A percentile compares a stretch with the other conserved stretches of the same genome.
Evolutionary conservation across 2,797 vertebrate species (phyloP).

Genomic region (Salarias fasciatus): DNA sequence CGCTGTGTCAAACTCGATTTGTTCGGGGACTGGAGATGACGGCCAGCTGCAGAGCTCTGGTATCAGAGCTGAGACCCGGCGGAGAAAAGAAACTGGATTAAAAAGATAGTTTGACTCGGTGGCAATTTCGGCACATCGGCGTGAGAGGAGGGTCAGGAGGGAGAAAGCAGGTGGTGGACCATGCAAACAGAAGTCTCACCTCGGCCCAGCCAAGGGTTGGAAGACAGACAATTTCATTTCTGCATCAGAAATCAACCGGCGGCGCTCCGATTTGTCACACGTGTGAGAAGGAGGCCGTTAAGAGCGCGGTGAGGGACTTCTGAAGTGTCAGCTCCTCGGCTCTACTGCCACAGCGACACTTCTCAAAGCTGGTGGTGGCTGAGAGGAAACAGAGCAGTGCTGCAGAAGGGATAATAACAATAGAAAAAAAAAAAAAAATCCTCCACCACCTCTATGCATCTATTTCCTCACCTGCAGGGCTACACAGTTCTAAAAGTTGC

Average conservation of each 20-base stretch:
- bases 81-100: constrained; percentile 9
- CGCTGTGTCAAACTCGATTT: constrained; percentile 56
- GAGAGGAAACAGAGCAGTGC: constrained; percentile 28
- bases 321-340: constrained; percentile 63
- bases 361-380: constrained; percentile 34
- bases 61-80: constrained; percentile 39
- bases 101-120: constrained; percentile 17
- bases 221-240: constrained; percentile 33
- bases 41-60: constrained; percentile 42
- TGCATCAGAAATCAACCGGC: constrained; percentile 44
- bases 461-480: constrained; percentile 43
- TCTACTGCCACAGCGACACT: constrained; percentile 53
- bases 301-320: constrained; percentile 48
- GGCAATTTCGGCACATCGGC: constrained; percentile 21
- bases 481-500: constrained; percentile 23
- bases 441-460: constrained; percentile 20
- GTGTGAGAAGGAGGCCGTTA: constrained; percentile 46
- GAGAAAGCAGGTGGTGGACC: neutral
- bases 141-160: constrained; percentile 2
- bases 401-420: constrained; percentile 55
- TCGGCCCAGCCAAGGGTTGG: neutral
- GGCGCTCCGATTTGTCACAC: constrained; percentile 53
- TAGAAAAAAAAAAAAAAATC: constrained; percentile 35
- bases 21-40: constrained; percentile 40
- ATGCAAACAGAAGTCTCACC: constrained; percentile 16